A percentile compares a stretch with the other conserved stretches of the same genome.
Evolutionary conservation across 2,888 invertebrate genomes (phyloP).

Genomic region (Crematogaster levior): DNA sequence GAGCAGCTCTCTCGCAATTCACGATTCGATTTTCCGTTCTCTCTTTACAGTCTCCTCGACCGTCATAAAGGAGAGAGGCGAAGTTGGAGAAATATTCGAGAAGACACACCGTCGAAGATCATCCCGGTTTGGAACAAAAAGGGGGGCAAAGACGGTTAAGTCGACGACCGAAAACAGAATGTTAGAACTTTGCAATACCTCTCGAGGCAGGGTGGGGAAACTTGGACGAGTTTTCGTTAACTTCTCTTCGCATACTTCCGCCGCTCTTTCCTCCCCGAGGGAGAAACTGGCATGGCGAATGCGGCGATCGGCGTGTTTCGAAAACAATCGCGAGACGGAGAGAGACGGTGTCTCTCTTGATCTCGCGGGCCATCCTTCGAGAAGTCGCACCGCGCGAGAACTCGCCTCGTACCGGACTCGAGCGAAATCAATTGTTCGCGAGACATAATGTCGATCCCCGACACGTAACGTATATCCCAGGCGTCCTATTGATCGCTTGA

Average conservation of each 20-base stretch:
- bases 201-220: slow-evolving; percentile 39
- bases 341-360: slow-evolving; percentile 25
- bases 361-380: slow-evolving; percentile 9
- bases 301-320: slow-evolving; percentile 39
- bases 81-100: slow-evolving; percentile 55
- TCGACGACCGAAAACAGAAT: slow-evolving; percentile 56
- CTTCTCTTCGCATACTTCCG: slow-evolving; percentile 41
- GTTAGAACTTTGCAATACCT: slow-evolving; percentile 51
- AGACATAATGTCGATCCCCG: slow-evolving; percentile 24
- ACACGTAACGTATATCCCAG: slow-evolving; percentile 12
- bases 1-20: neutral
- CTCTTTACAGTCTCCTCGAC: slow-evolving; percentile 2
- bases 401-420: slow-evolving; percentile 1
- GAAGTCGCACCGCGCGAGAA: slow-evolving; percentile 2
- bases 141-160: slow-evolving; percentile 48
- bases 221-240: slow-evolving; percentile 49
- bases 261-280: neutral
- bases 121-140: slow-evolving; percentile 43
- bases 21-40: neutral
- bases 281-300: slow-evolving; percentile 27
- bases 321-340: slow-evolving; percentile 47
- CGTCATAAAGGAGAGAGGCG: neutral
- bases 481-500: slow-evolving; percentile 18
- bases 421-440: slow-evolving; percentile 18
- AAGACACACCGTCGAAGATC: slow-evolving; percentile 65